These are phyloP conservation scores for Octonoba sinensis DNA, from an alignment of 2,888 invertebrate genomes.

Conservation along the genomic window DNA sequence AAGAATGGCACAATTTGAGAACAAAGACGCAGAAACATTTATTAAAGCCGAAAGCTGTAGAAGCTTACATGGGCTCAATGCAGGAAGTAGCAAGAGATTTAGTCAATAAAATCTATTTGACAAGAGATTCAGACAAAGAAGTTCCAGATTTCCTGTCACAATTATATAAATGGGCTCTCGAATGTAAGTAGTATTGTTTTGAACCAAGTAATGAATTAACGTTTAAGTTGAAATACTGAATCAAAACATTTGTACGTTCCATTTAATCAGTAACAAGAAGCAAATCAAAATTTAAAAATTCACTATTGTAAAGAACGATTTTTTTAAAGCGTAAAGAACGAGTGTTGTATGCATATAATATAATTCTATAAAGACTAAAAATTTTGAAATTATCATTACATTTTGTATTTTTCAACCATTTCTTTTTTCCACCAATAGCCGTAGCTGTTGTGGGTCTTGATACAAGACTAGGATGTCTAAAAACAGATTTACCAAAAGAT, in stretches of 20 bases:
- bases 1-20: constrained; percentile 89
- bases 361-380: no score
- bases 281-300: no score
- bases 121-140: constrained; percentile 72
- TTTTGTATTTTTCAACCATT: neutral
- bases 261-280: no score
- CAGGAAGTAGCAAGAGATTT: constrained; percentile 81
- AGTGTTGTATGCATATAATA: no score
- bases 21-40: constrained; percentile 90
- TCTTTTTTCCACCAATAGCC: constrained; percentile 70
- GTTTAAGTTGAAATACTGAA: no score
- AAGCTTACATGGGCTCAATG: constrained; percentile 80
- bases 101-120: constrained; percentile 72
- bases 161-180: constrained; percentile 92
- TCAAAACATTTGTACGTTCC: no score
- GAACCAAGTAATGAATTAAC: no score
- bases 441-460: constrained; percentile 90
- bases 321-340: no score
- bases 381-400: no score
- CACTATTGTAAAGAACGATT: no score
- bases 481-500: constrained; percentile 77
- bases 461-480: constrained; percentile 85
- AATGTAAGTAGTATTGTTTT: constrained; percentile 81
- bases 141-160: constrained; percentile 89
- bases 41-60: constrained; percentile 84